Evolutionary conservation across 2,888 invertebrate genomes (phyloP).

Genomic region (Eupelmus urozonus): DNA sequence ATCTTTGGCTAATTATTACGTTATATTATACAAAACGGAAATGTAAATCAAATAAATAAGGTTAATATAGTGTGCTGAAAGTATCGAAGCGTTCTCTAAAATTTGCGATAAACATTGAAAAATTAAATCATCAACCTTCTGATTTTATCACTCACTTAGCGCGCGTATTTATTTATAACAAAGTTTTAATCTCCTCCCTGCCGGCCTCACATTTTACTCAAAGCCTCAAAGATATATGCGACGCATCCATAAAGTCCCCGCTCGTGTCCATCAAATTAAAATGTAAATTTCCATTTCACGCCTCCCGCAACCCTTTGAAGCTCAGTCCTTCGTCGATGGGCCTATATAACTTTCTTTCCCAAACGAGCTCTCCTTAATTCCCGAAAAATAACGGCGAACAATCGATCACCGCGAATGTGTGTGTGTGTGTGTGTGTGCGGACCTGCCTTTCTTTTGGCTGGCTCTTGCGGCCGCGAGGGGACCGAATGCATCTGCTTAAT

Average conservation of each 20-base stretch:
- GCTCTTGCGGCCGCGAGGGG: no score
- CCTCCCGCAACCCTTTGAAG: neutral
- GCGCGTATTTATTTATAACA: slow-evolving; percentile 23
- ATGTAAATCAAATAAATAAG: no score
- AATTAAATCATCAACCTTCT: neutral
- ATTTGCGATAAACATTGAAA: no score
- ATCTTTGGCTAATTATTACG: neutral
- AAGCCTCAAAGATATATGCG: slow-evolving; percentile 28
- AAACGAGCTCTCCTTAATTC: slow-evolving; percentile 43
- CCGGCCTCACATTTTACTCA: neutral
- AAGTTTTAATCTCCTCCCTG: neutral
- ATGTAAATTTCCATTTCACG: slow-evolving; percentile 56
- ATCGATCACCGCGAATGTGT: slow-evolving; percentile 59
- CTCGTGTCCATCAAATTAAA: slow-evolving; percentile 57
- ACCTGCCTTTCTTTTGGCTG: no score
- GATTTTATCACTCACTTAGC: slow-evolving; percentile 17
- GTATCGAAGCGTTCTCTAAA: no score
- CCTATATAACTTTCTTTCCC: slow-evolving; percentile 24
- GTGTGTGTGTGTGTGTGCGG: neutral
- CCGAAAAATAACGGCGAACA: slow-evolving; percentile 53
- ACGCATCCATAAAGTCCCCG: slow-evolving; percentile 46
- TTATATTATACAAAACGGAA: no score
- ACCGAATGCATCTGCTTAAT: slow-evolving; percentile 60
- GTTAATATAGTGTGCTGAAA: no score
- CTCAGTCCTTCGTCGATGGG: neutral